Base-by-base conservation (phyloP, 2,888 invertebrate species). In the Argyra leucocephala region DNA sequence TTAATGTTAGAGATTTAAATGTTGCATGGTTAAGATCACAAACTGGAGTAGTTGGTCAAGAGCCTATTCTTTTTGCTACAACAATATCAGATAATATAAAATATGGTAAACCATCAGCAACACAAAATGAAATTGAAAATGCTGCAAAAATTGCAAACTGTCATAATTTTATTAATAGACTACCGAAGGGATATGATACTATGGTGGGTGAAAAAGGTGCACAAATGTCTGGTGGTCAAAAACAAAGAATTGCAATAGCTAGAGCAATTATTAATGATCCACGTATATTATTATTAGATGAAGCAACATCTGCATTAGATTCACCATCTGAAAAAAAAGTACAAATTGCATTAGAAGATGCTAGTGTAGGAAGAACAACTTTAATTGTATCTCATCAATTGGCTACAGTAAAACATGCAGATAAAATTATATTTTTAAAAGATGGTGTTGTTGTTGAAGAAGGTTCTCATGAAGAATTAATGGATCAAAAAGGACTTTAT, bases 31-130 rank as follows among this genome's bases (percentile, higher is more conserved):
- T 88, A 22, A 81, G 92, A 63, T 82, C 82, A 62, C 85, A 88
- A 73, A 87, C 91, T 68, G 90, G 89, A 0, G 84, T 91, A 12
- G 91, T 92, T 7, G 88, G 89, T 0, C 92, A 92, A 76, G 91
- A 92, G 71, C 92, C 90, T 0, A 86, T 89, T 10, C 81, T 92
- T 10, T 92, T 92, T 76, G 88, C 88, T 72, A 86, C 88, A 9
- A 85, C 85, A 57, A 90, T 92, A 58, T 62, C 64, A 7, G 83
- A 83, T 63, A 83, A 83, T 75, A 83, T 83, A 69, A 76, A 88
- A 63, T 87, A 90, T 80, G 91, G 92, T 68, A 83, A 84, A 71
- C 84, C 84, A 61, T 76, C 77, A 22, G 84, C 85, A 70, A 84
- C 83, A 3, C 82, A 85, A 63, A 82, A 83, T 63, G 87, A 88